Percentiles rank a stretch among this genome's conserved stretches.
Conservation (phyloP, 2,113 vertebrate genomes). For the Acanthochromis polyacanthus region DNA sequence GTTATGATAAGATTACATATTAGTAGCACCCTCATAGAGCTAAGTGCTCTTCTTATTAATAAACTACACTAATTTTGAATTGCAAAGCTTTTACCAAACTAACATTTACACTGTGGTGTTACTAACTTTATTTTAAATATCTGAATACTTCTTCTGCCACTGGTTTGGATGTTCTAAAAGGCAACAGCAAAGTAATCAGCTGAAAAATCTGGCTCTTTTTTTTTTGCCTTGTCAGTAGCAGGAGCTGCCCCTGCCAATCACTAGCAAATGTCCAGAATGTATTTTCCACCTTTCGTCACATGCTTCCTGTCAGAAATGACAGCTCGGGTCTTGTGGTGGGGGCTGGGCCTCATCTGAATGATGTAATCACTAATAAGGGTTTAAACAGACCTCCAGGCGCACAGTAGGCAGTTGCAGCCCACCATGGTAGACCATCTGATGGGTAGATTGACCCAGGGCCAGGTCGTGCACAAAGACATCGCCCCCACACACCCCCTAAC, state of each 20-base stretch:
- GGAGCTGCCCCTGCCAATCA: not conserved
- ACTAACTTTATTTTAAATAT: too few relatives aligned
- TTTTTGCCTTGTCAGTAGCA: not conserved
- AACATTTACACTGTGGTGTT: too few relatives aligned
- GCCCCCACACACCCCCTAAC: constrained; percentile 5
- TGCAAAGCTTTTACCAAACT: too few relatives aligned
- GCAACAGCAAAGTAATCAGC: not conserved
- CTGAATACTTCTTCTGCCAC: not conserved
- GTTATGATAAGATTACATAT: not conserved
- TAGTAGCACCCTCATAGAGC: too few relatives aligned
- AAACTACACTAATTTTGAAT: too few relatives aligned
- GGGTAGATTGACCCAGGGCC: constrained; percentile 30
- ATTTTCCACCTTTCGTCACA: constrained; percentile 17
- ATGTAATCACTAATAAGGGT: constrained; percentile 40
- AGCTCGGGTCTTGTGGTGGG: constrained; percentile 1
- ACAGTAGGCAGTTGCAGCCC: constrained; percentile 33
- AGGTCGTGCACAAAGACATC: constrained; percentile 36
- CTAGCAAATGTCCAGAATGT: constrained; percentile 17
- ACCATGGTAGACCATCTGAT: constrained; percentile 37
- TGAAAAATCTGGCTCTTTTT: not conserved
- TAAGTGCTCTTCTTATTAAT: not conserved
- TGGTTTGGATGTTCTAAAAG: not conserved
- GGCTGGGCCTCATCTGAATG: constrained; percentile 7
- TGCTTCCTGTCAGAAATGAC: constrained; percentile 38
- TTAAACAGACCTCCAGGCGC: constrained; percentile 45